Evolutionary conservation across 2,888 invertebrate species (phyloP).

Genomic region (Polyommatus icarus): DNA sequence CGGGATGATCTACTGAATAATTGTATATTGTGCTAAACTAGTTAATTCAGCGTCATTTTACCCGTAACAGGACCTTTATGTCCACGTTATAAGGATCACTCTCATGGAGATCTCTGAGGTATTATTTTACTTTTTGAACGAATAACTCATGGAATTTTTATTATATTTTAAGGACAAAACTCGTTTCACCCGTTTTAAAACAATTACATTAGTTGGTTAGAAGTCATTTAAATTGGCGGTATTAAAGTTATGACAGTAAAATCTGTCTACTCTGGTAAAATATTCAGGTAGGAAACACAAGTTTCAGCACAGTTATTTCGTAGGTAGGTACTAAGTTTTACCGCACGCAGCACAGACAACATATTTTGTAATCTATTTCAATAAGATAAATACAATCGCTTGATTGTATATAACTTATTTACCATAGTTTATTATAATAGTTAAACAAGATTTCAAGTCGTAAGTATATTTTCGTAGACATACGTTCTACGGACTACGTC

Average conservation of each 20-base stretch:
- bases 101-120: background rate
- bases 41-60: background rate
- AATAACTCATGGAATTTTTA: slow-evolving; percentile 10
- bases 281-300: background rate
- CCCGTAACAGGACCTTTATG: background rate
- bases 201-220: slow-evolving; percentile 14
- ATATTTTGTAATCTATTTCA: too few species aligned
- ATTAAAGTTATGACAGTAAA: background rate
- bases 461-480: too few species aligned
- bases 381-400: too few species aligned
- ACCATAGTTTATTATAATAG: too few species aligned
- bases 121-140: too few species aligned
- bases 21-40: background rate
- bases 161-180: slow-evolving; percentile 28
- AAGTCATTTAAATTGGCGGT: background rate
- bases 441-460: too few species aligned
- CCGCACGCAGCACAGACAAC: background rate
- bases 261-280: too few species aligned
- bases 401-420: too few species aligned
- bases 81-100: background rate
- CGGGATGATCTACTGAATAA: too few species aligned
- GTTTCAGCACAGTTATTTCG: background rate
- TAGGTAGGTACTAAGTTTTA: background rate
- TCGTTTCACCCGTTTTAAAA: slow-evolving; percentile 21
- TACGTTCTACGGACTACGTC: background rate